Conservation (phyloP, 2,888 invertebrate genomes). For the Amphiduros pacificus region DNA sequence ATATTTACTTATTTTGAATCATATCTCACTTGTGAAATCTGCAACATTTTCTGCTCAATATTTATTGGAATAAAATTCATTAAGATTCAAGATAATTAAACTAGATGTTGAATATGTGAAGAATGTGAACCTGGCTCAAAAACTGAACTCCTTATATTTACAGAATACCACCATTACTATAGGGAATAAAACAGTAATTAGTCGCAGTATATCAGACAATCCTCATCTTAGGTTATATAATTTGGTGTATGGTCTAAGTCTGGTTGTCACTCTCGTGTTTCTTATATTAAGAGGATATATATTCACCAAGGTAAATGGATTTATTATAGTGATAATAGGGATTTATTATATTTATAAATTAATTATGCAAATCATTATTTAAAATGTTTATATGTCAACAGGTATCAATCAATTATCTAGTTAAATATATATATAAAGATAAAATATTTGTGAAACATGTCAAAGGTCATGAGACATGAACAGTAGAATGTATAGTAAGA, state of each 20-base stretch:
- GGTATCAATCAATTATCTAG: not conserved
- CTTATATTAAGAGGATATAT: not conserved
- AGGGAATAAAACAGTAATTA: not conserved
- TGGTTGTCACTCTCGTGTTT: conserved; percentile 1
- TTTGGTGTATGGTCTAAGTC: conserved; percentile 7
- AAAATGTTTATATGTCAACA: not conserved
- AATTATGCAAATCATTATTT: not conserved
- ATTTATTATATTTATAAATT: not conserved
- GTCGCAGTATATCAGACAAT: conserved; percentile 6
- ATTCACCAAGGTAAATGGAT: conserved; percentile 7
- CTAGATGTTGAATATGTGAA: no score
- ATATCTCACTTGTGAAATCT: no score
- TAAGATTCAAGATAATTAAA: no score
- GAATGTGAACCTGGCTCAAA: no score
- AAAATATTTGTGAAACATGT: not conserved
- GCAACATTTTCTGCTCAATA: no score
- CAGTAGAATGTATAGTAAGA: no score
- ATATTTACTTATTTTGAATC: no score
- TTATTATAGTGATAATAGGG: not conserved
- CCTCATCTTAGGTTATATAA: conserved; percentile 8
- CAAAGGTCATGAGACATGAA: no score
- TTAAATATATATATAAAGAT: not conserved
- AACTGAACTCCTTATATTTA: no score
- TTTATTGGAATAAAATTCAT: no score
- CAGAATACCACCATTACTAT: conserved; percentile 7